These are phyloP conservation scores for Garra rufa DNA, from an alignment of 2,113 vertebrate species.

Conservation along the genomic window DNA sequence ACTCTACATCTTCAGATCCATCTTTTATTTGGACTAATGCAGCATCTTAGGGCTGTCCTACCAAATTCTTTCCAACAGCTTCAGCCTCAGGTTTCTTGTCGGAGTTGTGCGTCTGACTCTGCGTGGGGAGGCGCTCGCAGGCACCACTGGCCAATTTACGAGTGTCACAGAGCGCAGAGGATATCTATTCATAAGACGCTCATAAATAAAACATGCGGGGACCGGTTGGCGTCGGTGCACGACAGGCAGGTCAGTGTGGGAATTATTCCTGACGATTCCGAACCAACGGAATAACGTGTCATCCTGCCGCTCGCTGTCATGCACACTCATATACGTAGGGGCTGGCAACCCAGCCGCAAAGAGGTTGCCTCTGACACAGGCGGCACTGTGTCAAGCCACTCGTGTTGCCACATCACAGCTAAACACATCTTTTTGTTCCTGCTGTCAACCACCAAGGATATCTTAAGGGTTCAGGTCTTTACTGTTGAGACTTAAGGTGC, in stretches of 20 bases:
- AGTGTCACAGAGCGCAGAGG: conserved; percentile 62
- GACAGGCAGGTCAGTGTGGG: conserved; percentile 66
- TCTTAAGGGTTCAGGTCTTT: conserved; percentile 25
- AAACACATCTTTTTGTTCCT: conserved; percentile 38
- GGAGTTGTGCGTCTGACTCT: neutral
- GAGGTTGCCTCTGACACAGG: conserved; percentile 9
- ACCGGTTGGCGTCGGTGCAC: conserved; percentile 45
- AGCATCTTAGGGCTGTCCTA: conserved; percentile 8
- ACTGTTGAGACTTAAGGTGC: conserved; percentile 7
- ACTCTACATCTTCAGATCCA: conserved; percentile 40
- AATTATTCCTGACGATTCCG: conserved; percentile 64
- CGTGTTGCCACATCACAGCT: conserved; percentile 22
- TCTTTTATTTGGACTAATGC: conserved; percentile 25
- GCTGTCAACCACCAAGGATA: neutral
- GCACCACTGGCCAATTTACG: conserved; percentile 50
- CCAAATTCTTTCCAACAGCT: neutral
- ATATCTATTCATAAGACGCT: conserved; percentile 64
- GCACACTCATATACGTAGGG: conserved; percentile 5
- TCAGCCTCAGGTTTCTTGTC: neutral
- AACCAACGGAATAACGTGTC: conserved; percentile 44
- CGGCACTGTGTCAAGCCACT: neutral
- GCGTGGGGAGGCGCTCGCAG: neutral
- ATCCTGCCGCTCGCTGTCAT: conserved; percentile 27
- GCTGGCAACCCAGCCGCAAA: conserved; percentile 1
- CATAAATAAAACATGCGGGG: conserved; percentile 70